Evolutionary conservation across 2,888 invertebrate genomes (phyloP), one percentile per base, ranked within the genome.

Genomic region (Drosophila austrosaltans): DNA sequence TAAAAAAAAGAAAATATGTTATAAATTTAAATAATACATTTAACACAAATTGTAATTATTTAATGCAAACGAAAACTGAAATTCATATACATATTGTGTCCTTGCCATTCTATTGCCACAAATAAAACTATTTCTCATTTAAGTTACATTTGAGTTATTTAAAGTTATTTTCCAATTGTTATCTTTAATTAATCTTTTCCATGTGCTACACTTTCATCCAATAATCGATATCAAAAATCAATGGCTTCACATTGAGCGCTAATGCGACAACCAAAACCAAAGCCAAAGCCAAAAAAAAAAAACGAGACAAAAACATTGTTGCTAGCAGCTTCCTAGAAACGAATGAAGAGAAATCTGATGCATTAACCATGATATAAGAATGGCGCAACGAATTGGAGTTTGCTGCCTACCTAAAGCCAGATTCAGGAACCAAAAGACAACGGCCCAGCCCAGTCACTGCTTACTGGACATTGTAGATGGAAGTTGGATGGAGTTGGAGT

Each of bases 181-280:
- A 48, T 48, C 48, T 48, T 16, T 16, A 48, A 48, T 48, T 40
- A n/a, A 39, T 59, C 12, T 44, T 16, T 20, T 20, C 44, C 8
- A 22, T 48, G 48, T 48, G 48, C 22, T 25, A 48, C 44, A 48
- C 22, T 48, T 48, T 48, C 22, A 48, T 22, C 22, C 22, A 22
- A 48, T 16, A 69, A 53, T 42, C 59, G 25, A 40, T 30, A 44
- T 25, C 42, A 30, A 20, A 36, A 36, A 8, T 7, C 3, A 39
- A 20, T 48, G 12, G 48, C 56, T 20, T 36, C 7, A n/a, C 76
- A 48, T 16, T 25, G 48, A 81, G 81, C 82, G 85, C 79, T 85
- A 85, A 85, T 87, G 87, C 85, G 85, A 85, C 85, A 82, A 87
- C 62, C 60, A 63, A 66, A 54, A 56, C 67, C 44, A 61, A 22